phyloP scores from a whole-genome alignment of 2,888 invertebrate species.

The Euzetes globulus region DNA sequence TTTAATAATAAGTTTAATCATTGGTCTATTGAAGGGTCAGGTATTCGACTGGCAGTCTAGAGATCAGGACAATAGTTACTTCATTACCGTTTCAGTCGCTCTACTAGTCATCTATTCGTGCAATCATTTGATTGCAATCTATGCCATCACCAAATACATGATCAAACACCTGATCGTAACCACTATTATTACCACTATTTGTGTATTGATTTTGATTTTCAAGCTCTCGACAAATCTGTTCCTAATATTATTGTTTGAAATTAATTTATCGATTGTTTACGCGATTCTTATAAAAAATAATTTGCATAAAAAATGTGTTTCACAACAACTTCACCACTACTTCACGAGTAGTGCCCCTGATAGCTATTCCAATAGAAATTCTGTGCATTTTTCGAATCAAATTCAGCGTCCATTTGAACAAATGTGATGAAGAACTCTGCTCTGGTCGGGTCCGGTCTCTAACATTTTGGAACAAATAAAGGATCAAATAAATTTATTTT shows the following conservation, averaged over 20 bases:
- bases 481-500: no score
- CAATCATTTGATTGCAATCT: conserved; percentile 20
- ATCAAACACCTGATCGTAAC: background rate
- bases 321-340: background rate
- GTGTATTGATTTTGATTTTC: background rate
- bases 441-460: no score
- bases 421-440: background rate
- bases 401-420: background rate
- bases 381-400: conserved; percentile 3
- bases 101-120: background rate
- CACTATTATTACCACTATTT: background rate
- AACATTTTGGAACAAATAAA: no score
- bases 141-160: background rate
- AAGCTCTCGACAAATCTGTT: background rate
- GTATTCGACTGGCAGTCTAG: conserved; percentile 24
- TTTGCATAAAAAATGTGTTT: background rate
- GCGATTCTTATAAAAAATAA: background rate
- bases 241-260: background rate
- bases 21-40: background rate
- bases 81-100: background rate
- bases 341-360: no score
- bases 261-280: background rate
- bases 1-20: background rate
- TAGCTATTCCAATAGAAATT: background rate
- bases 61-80: background rate